Base-by-base conservation (phyloP, 2,113 vertebrate genomes). In the Poeciliopsis prolifica region DNA sequence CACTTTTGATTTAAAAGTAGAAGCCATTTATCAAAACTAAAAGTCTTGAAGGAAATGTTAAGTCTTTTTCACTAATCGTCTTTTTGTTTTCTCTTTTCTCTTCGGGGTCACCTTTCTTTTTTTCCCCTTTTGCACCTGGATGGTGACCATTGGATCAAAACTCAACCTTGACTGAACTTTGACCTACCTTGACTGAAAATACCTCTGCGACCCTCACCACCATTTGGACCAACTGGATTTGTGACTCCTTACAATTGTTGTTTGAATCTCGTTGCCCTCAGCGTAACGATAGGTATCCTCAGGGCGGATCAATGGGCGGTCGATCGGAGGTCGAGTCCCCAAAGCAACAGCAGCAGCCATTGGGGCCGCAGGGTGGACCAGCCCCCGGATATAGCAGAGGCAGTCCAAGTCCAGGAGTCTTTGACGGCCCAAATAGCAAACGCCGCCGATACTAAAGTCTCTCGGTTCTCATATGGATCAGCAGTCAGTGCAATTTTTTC, bases 401-500 rank as follows among this genome's bases (percentile, higher is more conserved):
- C 90, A 96, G 92, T 83, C 97, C 96, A 89, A 95, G 84, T 29
- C 91, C 95, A 89, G 95, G 95, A 68, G 95, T 92, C 92, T 98
- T 98, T 94, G 98, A 99, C 85, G 97, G 96, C 81, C 96, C 97
- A 86, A 98, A 97, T 94, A 98, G 95, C 94, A 99, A 99, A 79
- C 97, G 97, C 29, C 96, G 96, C 87, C 96, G 97, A 95, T 99
- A 96, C 81, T 99, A 92, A 95, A 88, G 74, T 19, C 7, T 37
- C 6, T 10, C 28, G 2, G 15, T 68, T 30, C 44, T 48, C 35
- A 30, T 12, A 48, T 17, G 62, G 14, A 61, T 44, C 26, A 22
- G 61, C 26, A 19, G 19, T 70, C 77, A 15, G 11, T 3, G 13
- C 42, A 28, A 51, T 48, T 13, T 13, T 2, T 14, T 5, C 22